Base-by-base conservation (phyloP, 2,797 vertebrate species). In the Brachymystax lenok region DNA sequence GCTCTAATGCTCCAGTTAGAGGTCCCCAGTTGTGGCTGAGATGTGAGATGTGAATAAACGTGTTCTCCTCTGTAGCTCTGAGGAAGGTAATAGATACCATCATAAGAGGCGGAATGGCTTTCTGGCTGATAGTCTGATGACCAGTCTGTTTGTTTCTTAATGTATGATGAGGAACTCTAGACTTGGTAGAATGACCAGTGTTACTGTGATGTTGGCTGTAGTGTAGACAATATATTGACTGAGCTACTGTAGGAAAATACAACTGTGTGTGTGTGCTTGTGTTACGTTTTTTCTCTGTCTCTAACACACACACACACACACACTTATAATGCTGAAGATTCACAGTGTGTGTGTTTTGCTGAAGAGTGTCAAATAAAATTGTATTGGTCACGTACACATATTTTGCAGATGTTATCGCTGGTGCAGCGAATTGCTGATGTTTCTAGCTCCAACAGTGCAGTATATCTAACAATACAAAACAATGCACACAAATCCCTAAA, bases 1-100 rank as follows among this genome's bases (percentile, higher is more conserved):
- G 87, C 87, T 85, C 71, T 82, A 84, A 79, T 93, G 93, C 89
- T 94, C 93, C 88, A 94, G 88, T 94, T 95, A 90, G 86, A 86
- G 86, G 82, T 94, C 92, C 89, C 92, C 81, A 84, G 87, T 92
- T 89, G 88, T 91, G 86, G 81, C 79, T 27, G 66, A 80, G 91
- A 90, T 86, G 87, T 77, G 84, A 90, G 85, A 82, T 56, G 84
- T 80, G 85, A 88, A 82, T 84, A 84, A 86, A 89, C 89, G 79
- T 80, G 74, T 74, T 73, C 21, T 40, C 73, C 51, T 19, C 54
- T 21, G 64, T 33, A 66, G 28, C 67, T 63, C 46, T 73, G 72
- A 80, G 64, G 52, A 24, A 61, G 83, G 91, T 94, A 92, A 91
- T 92, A 89, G 91, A 92, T 90, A 88, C 90, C 84, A 91, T 92